A percentile compares a stretch with the other conserved stretches of the same genome.
Conservation (phyloP, 2,113 vertebrate species). For the Mystacornis crossleyi region DNA sequence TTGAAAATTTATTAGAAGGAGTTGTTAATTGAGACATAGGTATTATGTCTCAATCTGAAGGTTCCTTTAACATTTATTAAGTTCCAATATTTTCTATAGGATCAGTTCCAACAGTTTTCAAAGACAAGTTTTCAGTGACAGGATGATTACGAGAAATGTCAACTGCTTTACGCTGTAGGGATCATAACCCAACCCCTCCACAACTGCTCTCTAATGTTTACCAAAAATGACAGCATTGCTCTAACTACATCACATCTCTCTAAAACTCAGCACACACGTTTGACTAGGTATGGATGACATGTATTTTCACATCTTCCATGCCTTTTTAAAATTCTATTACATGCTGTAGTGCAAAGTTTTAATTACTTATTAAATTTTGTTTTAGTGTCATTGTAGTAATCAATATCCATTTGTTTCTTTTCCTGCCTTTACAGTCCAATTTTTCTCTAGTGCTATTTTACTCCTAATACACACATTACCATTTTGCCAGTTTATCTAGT, state of each 20-base stretch:
- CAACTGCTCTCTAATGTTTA: neutral
- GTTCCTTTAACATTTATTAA: neutral
- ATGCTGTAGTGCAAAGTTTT: neutral
- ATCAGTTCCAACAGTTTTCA: neutral
- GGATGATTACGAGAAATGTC: neutral
- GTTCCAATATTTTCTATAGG: neutral
- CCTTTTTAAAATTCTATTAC: neutral
- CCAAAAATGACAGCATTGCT: neutral
- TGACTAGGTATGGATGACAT: neutral
- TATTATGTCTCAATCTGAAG: neutral
- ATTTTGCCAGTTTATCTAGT: neutral
- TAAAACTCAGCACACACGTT: neutral
- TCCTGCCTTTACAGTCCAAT: neutral
- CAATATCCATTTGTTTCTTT: neutral
- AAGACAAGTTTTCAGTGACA: neutral
- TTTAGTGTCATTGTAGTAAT: neutral
- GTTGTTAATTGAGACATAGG: neutral
- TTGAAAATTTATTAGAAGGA: neutral
- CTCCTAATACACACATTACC: neutral
- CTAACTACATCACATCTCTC: neutral
- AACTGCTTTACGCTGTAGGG: neutral
- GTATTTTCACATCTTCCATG: neutral
- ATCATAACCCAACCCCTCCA: neutral
- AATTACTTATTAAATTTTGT: neutral
- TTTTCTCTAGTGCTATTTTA: neutral